These are phyloP conservation scores for Megaustenia siamemsis DNA, from an alignment of 2,888 invertebrate species.

Conservation along the genomic window DNA sequence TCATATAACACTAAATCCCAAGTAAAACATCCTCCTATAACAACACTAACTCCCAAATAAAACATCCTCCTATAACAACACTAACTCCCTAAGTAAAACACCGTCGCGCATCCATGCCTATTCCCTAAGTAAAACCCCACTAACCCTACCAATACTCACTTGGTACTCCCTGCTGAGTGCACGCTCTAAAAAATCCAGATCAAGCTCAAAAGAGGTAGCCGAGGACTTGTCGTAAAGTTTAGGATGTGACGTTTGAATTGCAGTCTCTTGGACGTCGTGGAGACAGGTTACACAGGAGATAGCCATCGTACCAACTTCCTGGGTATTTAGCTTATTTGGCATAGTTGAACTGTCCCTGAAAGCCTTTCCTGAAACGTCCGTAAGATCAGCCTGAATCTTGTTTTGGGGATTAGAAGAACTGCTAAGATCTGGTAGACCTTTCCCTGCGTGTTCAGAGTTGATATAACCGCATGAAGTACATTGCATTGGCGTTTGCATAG, in stretches of 20 bases:
- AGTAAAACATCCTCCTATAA: too few relatives aligned
- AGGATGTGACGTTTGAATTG: slow-evolving; percentile 66
- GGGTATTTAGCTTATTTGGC: slow-evolving; percentile 60
- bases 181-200: slow-evolving; percentile 58
- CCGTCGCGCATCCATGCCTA: too few relatives aligned
- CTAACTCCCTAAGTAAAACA: too few relatives aligned
- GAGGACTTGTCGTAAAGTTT: slow-evolving; percentile 66
- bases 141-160: slow-evolving; percentile 26
- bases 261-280: slow-evolving; percentile 53
- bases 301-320: slow-evolving; percentile 69
- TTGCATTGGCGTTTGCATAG: slow-evolving; percentile 35
- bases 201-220: slow-evolving; percentile 66
- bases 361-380: slow-evolving; percentile 24
- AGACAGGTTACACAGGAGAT: slow-evolving; percentile 59
- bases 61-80: too few relatives aligned
- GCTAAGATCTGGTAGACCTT: not conserved
- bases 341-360: slow-evolving; percentile 60
- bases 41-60: too few relatives aligned
- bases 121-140: too few relatives aligned
- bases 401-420: not conserved
- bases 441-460: not conserved
- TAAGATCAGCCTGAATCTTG: not conserved
- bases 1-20: too few relatives aligned
- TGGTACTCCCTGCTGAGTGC: slow-evolving; percentile 53
- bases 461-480: slow-evolving; percentile 56